phyloP scores from a whole-genome alignment of 2,113 vertebrate species.

The Planiliza haematocheilus region DNA sequence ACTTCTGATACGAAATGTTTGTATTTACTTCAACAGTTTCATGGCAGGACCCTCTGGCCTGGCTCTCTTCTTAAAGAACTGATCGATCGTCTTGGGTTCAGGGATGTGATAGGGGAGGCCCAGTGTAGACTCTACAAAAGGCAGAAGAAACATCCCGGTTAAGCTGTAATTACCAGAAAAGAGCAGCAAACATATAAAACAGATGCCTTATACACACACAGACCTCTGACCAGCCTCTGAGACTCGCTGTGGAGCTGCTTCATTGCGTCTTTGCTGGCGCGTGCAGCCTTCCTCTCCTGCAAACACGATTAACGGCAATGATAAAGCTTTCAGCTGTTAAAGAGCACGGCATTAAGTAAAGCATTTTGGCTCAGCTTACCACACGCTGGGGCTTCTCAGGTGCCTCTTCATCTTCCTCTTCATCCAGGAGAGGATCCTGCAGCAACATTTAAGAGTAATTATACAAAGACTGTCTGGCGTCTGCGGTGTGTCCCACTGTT shows the following conservation, averaged over 20 bases:
- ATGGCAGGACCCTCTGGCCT: conserved; percentile 88
- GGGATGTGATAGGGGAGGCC: conserved; percentile 95
- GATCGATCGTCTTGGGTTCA: conserved; percentile 90
- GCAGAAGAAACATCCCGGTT: background rate
- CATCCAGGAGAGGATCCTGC: conserved; percentile 60
- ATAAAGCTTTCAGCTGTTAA: background rate
- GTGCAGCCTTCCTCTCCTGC: conserved; percentile 94
- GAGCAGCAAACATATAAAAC: background rate
- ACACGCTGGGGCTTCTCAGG: conserved; percentile 71
- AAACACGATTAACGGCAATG: background rate
- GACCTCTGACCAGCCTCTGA: conserved; percentile 95
- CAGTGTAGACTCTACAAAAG: conserved; percentile 86
- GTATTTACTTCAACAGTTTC: conserved; percentile 92
- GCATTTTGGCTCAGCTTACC: conserved; percentile 47
- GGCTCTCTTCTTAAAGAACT: conserved; percentile 90
- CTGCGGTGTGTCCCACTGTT: too few species aligned
- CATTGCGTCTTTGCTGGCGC: conserved; percentile 92
- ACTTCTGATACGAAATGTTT: background rate
- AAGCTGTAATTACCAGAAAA: too few species aligned
- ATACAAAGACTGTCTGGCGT: background rate
- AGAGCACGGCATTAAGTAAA: background rate
- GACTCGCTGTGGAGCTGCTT: conserved; percentile 95
- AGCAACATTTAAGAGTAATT: conserved; percentile 14
- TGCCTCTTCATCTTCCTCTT: conserved; percentile 59
- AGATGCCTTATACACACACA: conserved; percentile 25